phyloP scores from a whole-genome alignment of 1,140 invertebrate species.

The Uloborus diversus region DNA sequence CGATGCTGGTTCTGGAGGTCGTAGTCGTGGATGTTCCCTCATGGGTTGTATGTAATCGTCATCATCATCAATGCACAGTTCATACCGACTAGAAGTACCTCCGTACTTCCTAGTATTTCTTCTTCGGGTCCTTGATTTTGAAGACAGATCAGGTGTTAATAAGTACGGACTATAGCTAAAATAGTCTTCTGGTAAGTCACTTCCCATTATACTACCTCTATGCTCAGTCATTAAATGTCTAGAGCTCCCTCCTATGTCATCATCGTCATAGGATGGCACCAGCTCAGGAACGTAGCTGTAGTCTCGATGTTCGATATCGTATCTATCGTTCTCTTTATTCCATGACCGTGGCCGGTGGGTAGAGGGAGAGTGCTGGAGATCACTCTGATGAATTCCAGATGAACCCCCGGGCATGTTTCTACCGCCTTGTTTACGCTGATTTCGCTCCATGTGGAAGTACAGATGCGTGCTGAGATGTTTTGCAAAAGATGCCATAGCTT shows the following conservation, averaged over 20 bases:
- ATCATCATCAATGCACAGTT: slow-evolving; percentile 25
- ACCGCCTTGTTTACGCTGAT: slow-evolving; percentile 15
- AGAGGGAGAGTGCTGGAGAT: slow-evolving; percentile 16
- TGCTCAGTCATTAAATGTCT: slow-evolving; percentile 20
- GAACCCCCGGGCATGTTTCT: slow-evolving; percentile 14
- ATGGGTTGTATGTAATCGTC: slow-evolving; percentile 29
- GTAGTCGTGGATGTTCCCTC: slow-evolving; percentile 22
- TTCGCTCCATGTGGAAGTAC: slow-evolving; percentile 51
- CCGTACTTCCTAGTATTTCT: not conserved
- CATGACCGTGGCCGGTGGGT: slow-evolving; percentile 12
- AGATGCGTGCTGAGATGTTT: slow-evolving; percentile 53
- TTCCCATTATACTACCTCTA: slow-evolving; percentile 44
- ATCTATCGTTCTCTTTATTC: slow-evolving; percentile 30
- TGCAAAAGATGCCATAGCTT: slow-evolving; percentile 42
- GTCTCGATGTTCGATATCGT: not conserved
- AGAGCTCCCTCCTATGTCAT: not conserved
- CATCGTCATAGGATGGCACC: slow-evolving; percentile 27
- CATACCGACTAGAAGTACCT: slow-evolving; percentile 18
- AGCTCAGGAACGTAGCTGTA: slow-evolving; percentile 16
- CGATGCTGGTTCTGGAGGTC: slow-evolving; percentile 36
- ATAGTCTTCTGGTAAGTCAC: slow-evolving; percentile 43
- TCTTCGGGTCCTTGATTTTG: slow-evolving; percentile 25
- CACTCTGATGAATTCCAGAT: slow-evolving; percentile 23
- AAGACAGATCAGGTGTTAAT: slow-evolving; percentile 34
- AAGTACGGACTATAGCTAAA: slow-evolving; percentile 51